A percentile compares a stretch with the other conserved stretches of the same genome.
Evolutionary conservation across 2,113 vertebrate species (phyloP).

Genomic region (Donacobius atricapilla): DNA sequence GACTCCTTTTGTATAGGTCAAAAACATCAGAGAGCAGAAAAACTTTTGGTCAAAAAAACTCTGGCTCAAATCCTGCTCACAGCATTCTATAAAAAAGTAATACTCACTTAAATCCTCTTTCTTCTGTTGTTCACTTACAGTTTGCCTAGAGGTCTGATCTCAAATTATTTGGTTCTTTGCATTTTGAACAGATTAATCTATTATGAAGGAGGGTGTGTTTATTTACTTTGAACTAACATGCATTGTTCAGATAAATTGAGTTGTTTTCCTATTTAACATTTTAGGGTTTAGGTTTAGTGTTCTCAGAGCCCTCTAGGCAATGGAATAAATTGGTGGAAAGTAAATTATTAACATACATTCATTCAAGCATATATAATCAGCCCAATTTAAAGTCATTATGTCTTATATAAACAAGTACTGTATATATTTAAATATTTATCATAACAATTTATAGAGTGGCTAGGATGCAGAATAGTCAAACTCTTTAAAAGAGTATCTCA

Average conservation of each 20-base stretch:
- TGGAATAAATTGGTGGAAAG: slow-evolving; percentile 19
- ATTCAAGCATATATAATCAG: slow-evolving; percentile 23
- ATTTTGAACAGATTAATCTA: background rate
- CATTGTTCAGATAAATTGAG: background rate
- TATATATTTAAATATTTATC: slow-evolving; percentile 30
- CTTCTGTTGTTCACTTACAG: background rate
- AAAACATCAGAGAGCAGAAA: background rate
- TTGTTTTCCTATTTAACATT: background rate
- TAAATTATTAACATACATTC: slow-evolving; percentile 11
- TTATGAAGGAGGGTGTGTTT: background rate
- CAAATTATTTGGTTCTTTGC: background rate
- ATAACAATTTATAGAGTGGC: background rate
- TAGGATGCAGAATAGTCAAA: background rate
- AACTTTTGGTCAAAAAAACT: background rate
- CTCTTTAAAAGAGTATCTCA: background rate
- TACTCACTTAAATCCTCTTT: background rate
- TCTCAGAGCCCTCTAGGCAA: background rate
- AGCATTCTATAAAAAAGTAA: background rate
- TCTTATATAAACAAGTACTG: slow-evolving; percentile 18
- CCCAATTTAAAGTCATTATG: slow-evolving; percentile 13
- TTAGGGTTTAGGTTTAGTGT: background rate
- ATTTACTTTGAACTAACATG: background rate
- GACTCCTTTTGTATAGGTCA: background rate
- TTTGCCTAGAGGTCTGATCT: background rate
- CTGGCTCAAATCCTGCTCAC: background rate